A percentile compares a stretch with the other conserved stretches of the same genome.
phyloP scores from a whole-genome alignment of 1,140 invertebrate species.

The Apis cerana region DNA sequence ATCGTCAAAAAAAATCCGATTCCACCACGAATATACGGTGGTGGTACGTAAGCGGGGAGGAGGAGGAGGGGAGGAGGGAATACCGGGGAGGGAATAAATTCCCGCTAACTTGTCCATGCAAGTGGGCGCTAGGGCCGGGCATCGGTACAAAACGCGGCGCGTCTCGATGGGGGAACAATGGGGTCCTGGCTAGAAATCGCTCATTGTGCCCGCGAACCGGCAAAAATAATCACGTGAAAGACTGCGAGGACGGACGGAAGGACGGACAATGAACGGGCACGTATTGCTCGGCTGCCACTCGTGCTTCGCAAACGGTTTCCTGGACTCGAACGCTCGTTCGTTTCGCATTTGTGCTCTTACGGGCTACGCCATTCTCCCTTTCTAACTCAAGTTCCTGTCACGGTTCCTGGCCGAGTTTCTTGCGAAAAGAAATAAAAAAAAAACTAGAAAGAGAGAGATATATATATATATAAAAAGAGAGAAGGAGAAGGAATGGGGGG shows the following conservation, averaged over 20 bases:
- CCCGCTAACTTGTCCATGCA: slow-evolving; percentile 48
- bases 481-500: neutral
- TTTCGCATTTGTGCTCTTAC: slow-evolving; percentile 67
- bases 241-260: slow-evolving; percentile 70
- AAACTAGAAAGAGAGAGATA: neutral
- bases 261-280: slow-evolving; percentile 68
- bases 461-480: neutral
- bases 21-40: neutral
- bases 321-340: slow-evolving; percentile 65
- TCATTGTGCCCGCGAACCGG: slow-evolving; percentile 74
- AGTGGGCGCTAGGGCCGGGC: slow-evolving; percentile 58
- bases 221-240: slow-evolving; percentile 75
- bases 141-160: slow-evolving; percentile 65
- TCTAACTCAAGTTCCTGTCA: slow-evolving; percentile 52
- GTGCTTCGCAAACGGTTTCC: slow-evolving; percentile 65
- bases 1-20: neutral
- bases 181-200: slow-evolving; percentile 70
- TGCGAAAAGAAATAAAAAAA: slow-evolving; percentile 8
- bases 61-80: slow-evolving; percentile 32
- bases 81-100: slow-evolving; percentile 54
- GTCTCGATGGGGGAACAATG: slow-evolving; percentile 71
- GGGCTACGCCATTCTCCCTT: slow-evolving; percentile 37
- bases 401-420: slow-evolving; percentile 22
- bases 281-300: slow-evolving; percentile 69
- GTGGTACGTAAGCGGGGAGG: neutral